Evolutionary conservation across 2,113 vertebrate genomes (phyloP), one percentile per base, ranked within the genome.

Genomic region (Indicator maculatus): DNA sequence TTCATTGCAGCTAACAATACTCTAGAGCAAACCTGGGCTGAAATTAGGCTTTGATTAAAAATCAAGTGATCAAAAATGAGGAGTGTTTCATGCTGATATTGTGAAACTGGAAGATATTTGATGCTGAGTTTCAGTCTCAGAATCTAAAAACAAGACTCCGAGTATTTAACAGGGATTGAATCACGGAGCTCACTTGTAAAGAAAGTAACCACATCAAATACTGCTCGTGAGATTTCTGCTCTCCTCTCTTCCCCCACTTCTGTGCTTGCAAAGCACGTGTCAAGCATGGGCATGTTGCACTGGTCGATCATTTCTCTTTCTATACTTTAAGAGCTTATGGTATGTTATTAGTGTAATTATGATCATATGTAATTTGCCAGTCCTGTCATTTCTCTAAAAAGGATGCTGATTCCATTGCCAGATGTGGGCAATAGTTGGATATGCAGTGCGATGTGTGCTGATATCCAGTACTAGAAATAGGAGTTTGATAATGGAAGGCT

Each of bases 101-200:
- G 61, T 63, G 77, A 88, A 93, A 90, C 55, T 16, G 27, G 53
- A 21, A 86, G 65, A 15, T 61, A 33, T 8, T 55, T 79, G 59
- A 36, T 95, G 41, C 12, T 2, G 3, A 47, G 47, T 88, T 95
- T 89, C 55, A 27, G 12, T 71, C 60, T 85, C 75, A 80, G 53
- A 93, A 84, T 65, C 67, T 88, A 81, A 69, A 90, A 74, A 60
- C 30, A 58, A 88, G 92, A 72, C 36, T 88, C 6, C 0, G 72
- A 82, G 19, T 77, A 81, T 86, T 83, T 91, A 88, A 50, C n/a
- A 33, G 45, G 58, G 58, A 72, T 56, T 44, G 53, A 83, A 65
- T 65, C 0, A 0, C 30, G 23, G 53, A 33, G 44, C 16, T 69
- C 11, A 3, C n/a, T 39, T 59, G n/a, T 75, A 45, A 61, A 84